A percentile compares a stretch with the other conserved stretches of the same genome.
phyloP scores from a whole-genome alignment of 2,113 vertebrate species.

The Caracal caracal region DNA sequence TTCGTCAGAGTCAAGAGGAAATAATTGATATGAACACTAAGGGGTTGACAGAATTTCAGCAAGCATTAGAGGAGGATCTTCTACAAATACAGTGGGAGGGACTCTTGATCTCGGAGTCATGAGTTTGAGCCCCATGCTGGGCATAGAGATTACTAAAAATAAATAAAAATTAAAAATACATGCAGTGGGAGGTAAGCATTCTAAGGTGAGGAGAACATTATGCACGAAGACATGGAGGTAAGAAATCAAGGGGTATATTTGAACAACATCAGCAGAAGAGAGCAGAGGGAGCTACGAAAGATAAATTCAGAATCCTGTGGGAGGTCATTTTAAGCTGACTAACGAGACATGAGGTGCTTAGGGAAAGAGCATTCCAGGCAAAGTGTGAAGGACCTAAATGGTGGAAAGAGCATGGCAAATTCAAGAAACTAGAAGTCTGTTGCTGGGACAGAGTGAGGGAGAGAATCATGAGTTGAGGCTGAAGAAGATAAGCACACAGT shows the following conservation, averaged over 20 bases:
- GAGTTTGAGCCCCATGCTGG: background rate
- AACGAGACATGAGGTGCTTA: background rate
- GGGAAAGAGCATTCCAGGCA: background rate
- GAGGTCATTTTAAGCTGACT: background rate
- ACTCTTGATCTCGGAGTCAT: background rate
- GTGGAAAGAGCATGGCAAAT: background rate
- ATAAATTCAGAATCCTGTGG: background rate
- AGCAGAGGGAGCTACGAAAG: background rate
- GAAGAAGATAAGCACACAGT: background rate
- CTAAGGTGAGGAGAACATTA: background rate
- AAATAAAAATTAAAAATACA: background rate
- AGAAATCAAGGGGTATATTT: background rate
- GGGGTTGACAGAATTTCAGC: background rate
- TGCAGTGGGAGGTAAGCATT: background rate
- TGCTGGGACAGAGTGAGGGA: background rate
- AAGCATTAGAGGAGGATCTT: background rate
- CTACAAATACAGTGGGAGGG: background rate
- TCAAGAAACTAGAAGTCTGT: background rate
- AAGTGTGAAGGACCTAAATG: background rate
- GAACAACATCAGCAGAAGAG: background rate
- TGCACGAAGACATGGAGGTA: background rate
- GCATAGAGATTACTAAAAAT: background rate
- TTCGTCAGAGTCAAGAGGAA: constrained; percentile 8
- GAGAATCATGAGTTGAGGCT: background rate
- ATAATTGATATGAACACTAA: background rate